Conservation (phyloP, 2,797 vertebrate genomes). For the Anolis apletophallus region DNA sequence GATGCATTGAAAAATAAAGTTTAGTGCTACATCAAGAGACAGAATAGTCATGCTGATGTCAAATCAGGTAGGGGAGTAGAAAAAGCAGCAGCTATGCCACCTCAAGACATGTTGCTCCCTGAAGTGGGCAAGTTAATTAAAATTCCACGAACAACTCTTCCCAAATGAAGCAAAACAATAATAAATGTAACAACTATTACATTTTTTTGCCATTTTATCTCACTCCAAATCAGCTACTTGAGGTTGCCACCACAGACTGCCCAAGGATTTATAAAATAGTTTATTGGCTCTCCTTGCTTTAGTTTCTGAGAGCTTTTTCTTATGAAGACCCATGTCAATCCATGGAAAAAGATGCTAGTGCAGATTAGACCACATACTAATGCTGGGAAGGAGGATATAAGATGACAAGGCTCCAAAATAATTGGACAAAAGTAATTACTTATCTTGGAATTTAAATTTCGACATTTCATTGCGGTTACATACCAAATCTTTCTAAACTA, state of each 20-base stretch:
- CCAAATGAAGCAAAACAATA: background rate
- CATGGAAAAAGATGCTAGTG: background rate
- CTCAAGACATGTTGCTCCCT: background rate
- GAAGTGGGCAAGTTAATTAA: background rate
- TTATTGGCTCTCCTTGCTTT: background rate
- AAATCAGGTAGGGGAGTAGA: too few relatives aligned
- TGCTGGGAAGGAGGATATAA: background rate
- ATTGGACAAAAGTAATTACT: background rate
- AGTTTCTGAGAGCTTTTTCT: background rate
- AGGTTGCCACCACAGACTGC: background rate
- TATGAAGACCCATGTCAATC: background rate
- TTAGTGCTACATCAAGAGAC: too few relatives aligned
- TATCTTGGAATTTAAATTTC: background rate
- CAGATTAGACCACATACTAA: background rate
- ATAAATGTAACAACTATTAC: background rate
- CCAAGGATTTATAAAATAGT: background rate
- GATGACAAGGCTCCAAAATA: background rate
- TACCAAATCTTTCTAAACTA: background rate
- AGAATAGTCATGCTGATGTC: too few relatives aligned
- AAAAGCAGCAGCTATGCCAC: background rate
- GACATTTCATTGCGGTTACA: background rate
- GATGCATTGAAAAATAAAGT: too few relatives aligned
- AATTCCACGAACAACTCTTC: background rate
- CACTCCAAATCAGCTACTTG: background rate
- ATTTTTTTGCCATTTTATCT: background rate